Percentiles rank a stretch among this genome's conserved stretches.
Conservation (phyloP, 2,888 invertebrate species). For the Molanna angustata region DNA sequence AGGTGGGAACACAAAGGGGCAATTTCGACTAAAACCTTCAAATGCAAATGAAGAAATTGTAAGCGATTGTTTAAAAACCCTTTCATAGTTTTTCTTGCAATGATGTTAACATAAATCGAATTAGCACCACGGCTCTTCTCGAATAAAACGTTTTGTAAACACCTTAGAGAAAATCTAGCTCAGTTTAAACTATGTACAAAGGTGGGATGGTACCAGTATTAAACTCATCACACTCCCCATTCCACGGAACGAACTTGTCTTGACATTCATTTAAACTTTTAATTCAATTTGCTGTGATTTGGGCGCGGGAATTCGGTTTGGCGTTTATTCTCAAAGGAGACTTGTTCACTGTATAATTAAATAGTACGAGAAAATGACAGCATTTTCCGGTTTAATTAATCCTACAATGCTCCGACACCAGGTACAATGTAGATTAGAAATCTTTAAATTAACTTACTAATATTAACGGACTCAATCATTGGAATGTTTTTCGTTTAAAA, state of each 20-base stretch:
- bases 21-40: no score
- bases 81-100: no score
- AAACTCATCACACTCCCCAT: constrained; percentile 24
- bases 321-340: constrained; percentile 21
- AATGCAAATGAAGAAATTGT: no score
- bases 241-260: constrained; percentile 16
- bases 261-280: constrained; percentile 32
- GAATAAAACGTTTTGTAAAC: constrained; percentile 7
- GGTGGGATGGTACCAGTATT: constrained; percentile 14
- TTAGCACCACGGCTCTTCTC: no score
- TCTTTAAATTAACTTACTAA: no score
- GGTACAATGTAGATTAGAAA: no score
- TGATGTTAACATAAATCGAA: no score
- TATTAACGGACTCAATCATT: no score
- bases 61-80: no score
- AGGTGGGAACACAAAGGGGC: no score
- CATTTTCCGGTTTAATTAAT: constrained; percentile 16
- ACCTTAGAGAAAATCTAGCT: background rate
- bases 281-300: constrained; percentile 31
- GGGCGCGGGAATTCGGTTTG: constrained; percentile 27
- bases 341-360: constrained; percentile 26
- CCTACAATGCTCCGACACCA: constrained; percentile 2
- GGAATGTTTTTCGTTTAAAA: no score
- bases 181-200: background rate
- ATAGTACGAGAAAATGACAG: constrained; percentile 20